phyloP scores from a whole-genome alignment of 2,888 invertebrate species.

The Gandaritis pyraliata region DNA sequence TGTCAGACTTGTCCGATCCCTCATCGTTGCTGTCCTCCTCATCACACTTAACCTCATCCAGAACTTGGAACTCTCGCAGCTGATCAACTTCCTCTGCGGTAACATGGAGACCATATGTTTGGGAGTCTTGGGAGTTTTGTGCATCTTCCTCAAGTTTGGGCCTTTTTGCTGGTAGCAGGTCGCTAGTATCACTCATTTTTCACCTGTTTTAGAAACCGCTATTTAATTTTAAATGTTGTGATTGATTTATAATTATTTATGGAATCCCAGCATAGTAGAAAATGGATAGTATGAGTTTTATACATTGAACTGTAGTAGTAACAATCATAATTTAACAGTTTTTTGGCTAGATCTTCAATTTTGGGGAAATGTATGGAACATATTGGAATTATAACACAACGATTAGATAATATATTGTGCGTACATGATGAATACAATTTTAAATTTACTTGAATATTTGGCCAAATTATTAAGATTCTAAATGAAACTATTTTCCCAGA shows the following conservation, averaged over 20 bases:
- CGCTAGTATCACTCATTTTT: slow-evolving; percentile 47
- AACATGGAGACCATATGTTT: slow-evolving; percentile 42
- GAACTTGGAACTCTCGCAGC: slow-evolving; percentile 71
- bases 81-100: slow-evolving; percentile 64
- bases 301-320: not conserved
- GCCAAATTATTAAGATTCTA: no score
- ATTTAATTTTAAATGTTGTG: slow-evolving; percentile 38
- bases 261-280: not conserved
- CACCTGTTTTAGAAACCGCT: slow-evolving; percentile 50
- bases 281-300: not conserved
- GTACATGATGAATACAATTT: no score
- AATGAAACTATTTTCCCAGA: no score
- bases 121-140: slow-evolving; percentile 35
- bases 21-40: slow-evolving; percentile 75
- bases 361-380: no score
- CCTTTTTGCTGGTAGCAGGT: slow-evolving; percentile 56
- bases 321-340: not conserved
- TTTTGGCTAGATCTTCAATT: not conserved
- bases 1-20: slow-evolving; percentile 65
- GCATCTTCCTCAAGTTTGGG: slow-evolving; percentile 46
- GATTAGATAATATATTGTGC: no score
- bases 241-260: not conserved
- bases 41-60: slow-evolving; percentile 76
- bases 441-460: no score
- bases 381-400: no score